Percentiles rank a stretch among this genome's conserved stretches.
Evolutionary conservation across 2,113 vertebrate genomes (phyloP).

Genomic region (Mastomys natalensis): DNA sequence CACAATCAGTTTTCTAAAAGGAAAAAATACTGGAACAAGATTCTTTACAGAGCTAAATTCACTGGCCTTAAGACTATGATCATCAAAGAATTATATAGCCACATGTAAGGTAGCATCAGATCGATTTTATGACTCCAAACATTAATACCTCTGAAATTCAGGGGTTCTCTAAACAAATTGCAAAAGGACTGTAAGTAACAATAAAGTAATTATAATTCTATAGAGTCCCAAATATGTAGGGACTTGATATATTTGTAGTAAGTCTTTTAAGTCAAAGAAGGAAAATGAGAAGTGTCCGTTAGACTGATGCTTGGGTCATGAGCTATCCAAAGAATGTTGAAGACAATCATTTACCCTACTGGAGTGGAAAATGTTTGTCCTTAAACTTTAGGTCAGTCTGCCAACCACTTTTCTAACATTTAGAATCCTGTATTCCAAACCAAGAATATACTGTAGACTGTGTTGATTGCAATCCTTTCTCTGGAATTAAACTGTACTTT

Average conservation of each 20-base stretch:
- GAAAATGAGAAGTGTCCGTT: background rate
- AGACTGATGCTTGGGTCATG: background rate
- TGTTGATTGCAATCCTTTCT: conserved; percentile 61
- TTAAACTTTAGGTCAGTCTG: conserved; percentile 28
- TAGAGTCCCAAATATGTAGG: conserved; percentile 5
- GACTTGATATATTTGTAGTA: background rate
- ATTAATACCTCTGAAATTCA: background rate
- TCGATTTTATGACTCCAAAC: background rate
- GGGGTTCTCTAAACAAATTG: background rate
- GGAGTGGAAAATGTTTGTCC: conserved; percentile 25
- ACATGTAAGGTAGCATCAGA: background rate
- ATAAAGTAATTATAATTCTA: conserved; percentile 9
- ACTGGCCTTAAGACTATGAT: background rate
- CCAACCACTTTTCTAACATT: conserved; percentile 42
- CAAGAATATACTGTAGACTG: conserved; percentile 52
- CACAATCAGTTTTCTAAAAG: conserved; percentile 55
- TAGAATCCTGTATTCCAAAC: conserved; percentile 40
- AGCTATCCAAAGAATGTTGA: conserved; percentile 36
- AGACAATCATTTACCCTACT: background rate
- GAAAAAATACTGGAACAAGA: conserved; percentile 23
- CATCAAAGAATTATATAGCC: background rate
- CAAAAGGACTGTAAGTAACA: conserved; percentile 1
- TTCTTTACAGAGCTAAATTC: conserved; percentile 27
- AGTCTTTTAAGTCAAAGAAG: conserved; percentile 51
- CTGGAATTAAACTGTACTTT: conserved; percentile 65